Base-by-base conservation (phyloP, 2,888 invertebrate species). In the Cosmorhoe ocellata region DNA sequence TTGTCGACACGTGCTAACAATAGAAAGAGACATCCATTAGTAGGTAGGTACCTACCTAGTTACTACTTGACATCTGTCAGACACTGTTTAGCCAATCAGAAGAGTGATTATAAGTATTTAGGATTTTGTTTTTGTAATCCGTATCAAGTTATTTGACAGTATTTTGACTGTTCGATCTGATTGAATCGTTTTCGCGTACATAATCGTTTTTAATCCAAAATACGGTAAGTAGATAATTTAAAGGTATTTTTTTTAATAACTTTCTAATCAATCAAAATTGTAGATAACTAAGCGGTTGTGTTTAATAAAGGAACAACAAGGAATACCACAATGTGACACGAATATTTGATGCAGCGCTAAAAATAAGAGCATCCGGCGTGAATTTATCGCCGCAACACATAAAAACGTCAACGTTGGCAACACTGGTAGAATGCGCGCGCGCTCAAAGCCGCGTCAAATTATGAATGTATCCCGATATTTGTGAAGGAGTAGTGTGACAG, bases 391-490 rank as follows among this genome's bases (percentile, higher is more conserved):
- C 39, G 68, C 63, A 50, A 64, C 64, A 71, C 74, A 76, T 87
- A 84, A 88, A 86, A 79, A 80, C 74, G 78, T 86, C 87, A 81
- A 63, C 86, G 79, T 61, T 64, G 74, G 74, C 71, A 71, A 66
- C 71, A 73, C 68, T 61, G 42, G 64, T 24, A 42, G 31, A 40
- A 38, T 22, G 33, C 62, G 53, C 59, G 59, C 63, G 54, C 59
- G 59, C 66, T 87, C 82, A 85, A 86, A 85, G 86, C 71, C 68
- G 70, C 67, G 80, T 84, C 87, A 81, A 81, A 78, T 84, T 83
- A 86, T 81, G 81, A 83, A 82, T 81, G 81, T 81, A 74, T 82
- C 81, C 81, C 79, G 81, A 82, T 81, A 79, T 80, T 83, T 81
- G 86, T 81, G 85, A 83, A 76, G 79, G 84, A 85, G 80, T 82